Conservation (phyloP, 2,888 invertebrate species). For the Drosophila subquinaria region DNA sequence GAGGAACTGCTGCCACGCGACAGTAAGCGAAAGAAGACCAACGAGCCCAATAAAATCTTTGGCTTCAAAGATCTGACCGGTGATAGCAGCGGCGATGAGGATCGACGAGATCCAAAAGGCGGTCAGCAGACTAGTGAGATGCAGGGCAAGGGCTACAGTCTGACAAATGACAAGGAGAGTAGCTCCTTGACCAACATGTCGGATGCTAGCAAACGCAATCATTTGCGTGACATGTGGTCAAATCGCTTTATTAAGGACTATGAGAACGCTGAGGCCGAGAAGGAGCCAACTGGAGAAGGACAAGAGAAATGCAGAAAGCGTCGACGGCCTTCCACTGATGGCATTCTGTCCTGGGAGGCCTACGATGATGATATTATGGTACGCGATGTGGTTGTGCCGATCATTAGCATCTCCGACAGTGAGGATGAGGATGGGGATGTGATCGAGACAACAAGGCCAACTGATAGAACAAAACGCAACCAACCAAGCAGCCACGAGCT, state of each 20-base stretch:
- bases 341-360: slow-evolving; percentile 46
- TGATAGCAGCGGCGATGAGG: slow-evolving; percentile 24
- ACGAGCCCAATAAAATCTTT: slow-evolving; percentile 61
- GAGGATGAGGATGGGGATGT: slow-evolving; percentile 52
- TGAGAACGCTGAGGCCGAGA: not conserved
- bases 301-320: slow-evolving; percentile 54
- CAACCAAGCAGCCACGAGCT: slow-evolving; percentile 69
- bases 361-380: slow-evolving; percentile 83
- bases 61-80: slow-evolving; percentile 68
- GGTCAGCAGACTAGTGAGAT: slow-evolving; percentile 20
- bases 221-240: slow-evolving; percentile 80
- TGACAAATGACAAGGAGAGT: slow-evolving; percentile 27
- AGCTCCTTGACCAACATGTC: not conserved
- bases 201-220: slow-evolving; percentile 59
- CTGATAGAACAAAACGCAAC: not conserved
- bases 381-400: slow-evolving; percentile 38
- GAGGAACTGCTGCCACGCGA: slow-evolving; percentile 1
- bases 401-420: slow-evolving; percentile 76
- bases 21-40: not conserved
- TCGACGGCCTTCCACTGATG: slow-evolving; percentile 51
- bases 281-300: not conserved
- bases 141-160: slow-evolving; percentile 69
- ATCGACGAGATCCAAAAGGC: not conserved
- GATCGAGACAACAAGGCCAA: not conserved
- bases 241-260: slow-evolving; percentile 65